Percentiles rank a stretch among this genome's conserved stretches.
phyloP scores from a whole-genome alignment of 2,113 vertebrate species.

The Dasypus novemcinctus region DNA sequence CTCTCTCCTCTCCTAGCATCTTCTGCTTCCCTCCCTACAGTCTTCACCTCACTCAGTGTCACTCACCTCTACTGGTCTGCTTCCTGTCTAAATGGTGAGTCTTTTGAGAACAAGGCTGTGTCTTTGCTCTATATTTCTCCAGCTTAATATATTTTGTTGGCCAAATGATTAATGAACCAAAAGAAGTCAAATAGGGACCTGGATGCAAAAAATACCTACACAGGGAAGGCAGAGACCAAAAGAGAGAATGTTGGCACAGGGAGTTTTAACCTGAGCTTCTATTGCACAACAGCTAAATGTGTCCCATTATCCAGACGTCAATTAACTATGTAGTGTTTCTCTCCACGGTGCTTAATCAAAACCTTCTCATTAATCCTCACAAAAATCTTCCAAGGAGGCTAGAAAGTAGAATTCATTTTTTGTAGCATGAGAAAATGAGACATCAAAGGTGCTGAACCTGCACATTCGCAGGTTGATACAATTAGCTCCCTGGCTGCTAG shows the following conservation, averaged over 20 bases:
- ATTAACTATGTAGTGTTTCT: background rate
- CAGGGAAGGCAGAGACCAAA: background rate
- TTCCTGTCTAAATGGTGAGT: background rate
- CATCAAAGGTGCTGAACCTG: slow-evolving; percentile 60
- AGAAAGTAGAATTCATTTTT: background rate
- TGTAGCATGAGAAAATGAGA: slow-evolving; percentile 55
- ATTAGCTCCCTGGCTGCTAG: background rate
- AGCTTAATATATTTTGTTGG: background rate
- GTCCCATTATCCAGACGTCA: background rate
- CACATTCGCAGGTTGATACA: background rate
- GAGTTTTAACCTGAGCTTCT: background rate
- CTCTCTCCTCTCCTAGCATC: background rate
- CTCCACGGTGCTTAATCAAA: slow-evolving; percentile 63
- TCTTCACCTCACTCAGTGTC: background rate
- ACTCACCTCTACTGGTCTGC: background rate
- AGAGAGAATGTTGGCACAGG: background rate
- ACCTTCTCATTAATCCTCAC: slow-evolving; percentile 59
- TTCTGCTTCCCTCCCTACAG: background rate
- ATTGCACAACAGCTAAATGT: background rate
- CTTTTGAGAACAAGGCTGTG: background rate
- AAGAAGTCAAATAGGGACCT: background rate
- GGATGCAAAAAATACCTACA: background rate
- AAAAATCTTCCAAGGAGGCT: slow-evolving; percentile 47
- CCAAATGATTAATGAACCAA: background rate
- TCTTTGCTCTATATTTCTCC: background rate